Percentiles rank a stretch among this genome's conserved stretches.
phyloP scores from a whole-genome alignment of 2,113 vertebrate species.

The Pygoscelis adeliae region DNA sequence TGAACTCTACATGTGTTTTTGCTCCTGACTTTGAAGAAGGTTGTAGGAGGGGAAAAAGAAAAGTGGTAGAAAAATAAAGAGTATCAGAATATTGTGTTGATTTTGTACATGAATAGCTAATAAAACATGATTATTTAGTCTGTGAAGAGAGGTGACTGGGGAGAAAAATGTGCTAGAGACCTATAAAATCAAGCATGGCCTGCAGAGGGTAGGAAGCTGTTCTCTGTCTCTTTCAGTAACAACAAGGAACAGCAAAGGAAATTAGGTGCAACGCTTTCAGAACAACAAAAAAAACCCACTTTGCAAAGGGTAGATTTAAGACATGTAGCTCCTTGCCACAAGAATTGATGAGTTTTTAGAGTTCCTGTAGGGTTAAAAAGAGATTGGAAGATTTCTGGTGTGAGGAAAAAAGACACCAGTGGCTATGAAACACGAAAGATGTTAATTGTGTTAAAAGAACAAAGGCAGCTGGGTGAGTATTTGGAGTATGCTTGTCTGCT shows the following conservation, averaged over 20 bases:
- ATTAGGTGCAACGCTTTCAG: rapidly evolving
- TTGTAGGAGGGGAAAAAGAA: no score
- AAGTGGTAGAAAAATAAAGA: background rate
- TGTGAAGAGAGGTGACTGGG: background rate
- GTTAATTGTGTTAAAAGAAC: background rate
- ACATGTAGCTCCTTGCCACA: background rate
- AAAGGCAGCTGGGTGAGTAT: background rate
- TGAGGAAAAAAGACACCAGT: background rate
- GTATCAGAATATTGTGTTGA: background rate
- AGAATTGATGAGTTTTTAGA: background rate
- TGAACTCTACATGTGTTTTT: background rate
- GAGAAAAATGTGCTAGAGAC: background rate
- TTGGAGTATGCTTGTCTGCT: background rate
- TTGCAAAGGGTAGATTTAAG: background rate
- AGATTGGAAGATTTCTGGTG: background rate
- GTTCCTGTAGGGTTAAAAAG: background rate
- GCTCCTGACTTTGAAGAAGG: no score
- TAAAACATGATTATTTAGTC: background rate
- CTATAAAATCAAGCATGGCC: background rate
- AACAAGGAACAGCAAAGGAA: background rate
- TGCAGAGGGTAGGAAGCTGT: background rate
- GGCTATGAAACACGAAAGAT: background rate
- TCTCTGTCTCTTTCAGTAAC: background rate
- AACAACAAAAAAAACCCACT: background rate
- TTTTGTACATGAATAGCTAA: background rate